phyloP scores from a whole-genome alignment of 35 echinoderm and acorn worm genomes.

The Chiridota heheva region DNA sequence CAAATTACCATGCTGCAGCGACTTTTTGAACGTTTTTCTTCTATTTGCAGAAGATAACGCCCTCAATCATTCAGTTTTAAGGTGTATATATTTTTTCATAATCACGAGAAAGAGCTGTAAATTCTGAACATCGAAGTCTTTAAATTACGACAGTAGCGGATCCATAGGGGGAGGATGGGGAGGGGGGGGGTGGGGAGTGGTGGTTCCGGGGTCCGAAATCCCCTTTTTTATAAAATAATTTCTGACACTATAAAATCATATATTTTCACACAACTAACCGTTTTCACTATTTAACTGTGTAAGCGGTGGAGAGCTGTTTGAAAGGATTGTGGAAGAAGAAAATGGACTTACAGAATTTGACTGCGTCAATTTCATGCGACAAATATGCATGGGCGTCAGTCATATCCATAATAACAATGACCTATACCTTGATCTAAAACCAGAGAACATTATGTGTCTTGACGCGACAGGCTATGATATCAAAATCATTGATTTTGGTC shows the following conservation, averaged over 20 bases:
- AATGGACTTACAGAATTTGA: not conserved
- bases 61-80: too few relatives aligned
- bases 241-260: not conserved
- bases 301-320: slow-evolving; percentile 21
- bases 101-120: not conserved
- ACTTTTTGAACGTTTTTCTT: too few relatives aligned
- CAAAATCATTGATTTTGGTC: slow-evolving; percentile 20
- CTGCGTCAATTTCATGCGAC: slow-evolving; percentile 14
- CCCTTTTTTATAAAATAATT: not conserved
- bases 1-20: too few relatives aligned
- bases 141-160: not conserved
- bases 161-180: not conserved
- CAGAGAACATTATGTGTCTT: slow-evolving; percentile 32
- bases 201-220: not conserved
- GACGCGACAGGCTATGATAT: slow-evolving; percentile 2
- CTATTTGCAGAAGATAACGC: too few relatives aligned
- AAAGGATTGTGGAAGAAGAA: slow-evolving; percentile 1
- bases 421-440: slow-evolving; percentile 22
- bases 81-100: too few relatives aligned
- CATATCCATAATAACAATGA: slow-evolving; percentile 12
- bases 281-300: not conserved
- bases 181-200: not conserved
- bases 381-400: slow-evolving; percentile 7
- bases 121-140: not conserved
- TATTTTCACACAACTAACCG: too few relatives aligned